A percentile compares a stretch with the other conserved stretches of the same genome.
phyloP scores from a whole-genome alignment of 2,113 vertebrate species.

The Nibea coibor region DNA sequence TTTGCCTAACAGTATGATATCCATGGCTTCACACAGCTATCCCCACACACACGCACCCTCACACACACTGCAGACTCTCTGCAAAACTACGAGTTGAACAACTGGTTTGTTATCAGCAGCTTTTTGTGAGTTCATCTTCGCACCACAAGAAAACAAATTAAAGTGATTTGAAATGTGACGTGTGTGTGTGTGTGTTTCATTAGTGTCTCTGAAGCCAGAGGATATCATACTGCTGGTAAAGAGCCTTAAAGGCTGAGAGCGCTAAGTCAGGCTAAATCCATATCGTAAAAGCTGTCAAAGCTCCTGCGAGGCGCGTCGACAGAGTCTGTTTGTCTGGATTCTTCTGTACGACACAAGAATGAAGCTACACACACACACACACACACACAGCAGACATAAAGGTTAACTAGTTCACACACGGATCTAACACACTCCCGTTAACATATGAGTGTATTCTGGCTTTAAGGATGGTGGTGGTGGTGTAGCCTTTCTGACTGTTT shows the following conservation, averaged over 20 bases:
- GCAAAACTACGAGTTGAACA: neutral
- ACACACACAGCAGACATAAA: neutral
- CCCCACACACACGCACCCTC: neutral
- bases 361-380: neutral
- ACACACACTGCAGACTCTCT: no score
- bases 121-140: neutral
- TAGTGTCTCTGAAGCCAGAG: neutral
- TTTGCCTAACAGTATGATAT: conserved; percentile 12
- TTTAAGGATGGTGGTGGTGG: no score
- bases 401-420: neutral
- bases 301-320: neutral
- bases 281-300: conserved; percentile 6
- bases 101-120: neutral
- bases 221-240: conserved; percentile 8
- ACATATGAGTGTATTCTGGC: neutral
- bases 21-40: no score
- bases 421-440: neutral
- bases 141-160: neutral
- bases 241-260: conserved; percentile 43
- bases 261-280: conserved; percentile 20
- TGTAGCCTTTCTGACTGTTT: no score
- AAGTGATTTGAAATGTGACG: neutral
- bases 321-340: neutral
- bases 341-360: neutral
- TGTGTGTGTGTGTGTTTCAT: neutral